Evolutionary conservation across 1,140 invertebrate species (phyloP).

Genomic region (Sinella curviseta): DNA sequence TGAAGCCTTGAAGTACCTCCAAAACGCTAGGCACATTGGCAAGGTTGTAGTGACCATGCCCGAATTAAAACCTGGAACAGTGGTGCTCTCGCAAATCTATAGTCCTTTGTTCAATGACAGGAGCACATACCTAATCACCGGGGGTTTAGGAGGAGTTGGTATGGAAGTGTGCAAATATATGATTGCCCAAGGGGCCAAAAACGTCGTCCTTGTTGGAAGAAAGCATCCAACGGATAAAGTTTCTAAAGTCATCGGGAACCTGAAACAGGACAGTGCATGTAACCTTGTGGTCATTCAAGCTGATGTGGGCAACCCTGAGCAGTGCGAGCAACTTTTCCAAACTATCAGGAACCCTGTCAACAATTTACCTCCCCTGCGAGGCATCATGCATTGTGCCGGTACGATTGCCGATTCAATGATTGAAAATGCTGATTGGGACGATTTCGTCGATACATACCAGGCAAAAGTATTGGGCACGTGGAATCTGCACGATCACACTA

Average conservation of each 20-base stretch:
- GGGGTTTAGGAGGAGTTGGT: conserved; percentile 10
- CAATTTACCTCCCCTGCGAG: not conserved
- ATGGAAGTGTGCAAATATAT: not conserved
- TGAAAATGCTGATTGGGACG: not conserved
- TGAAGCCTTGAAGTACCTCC: not conserved
- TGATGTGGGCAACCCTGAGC: not conserved
- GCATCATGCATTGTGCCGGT: not conserved
- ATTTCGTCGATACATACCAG: not conserved
- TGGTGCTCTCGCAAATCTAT: too few relatives aligned
- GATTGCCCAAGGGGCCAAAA: not conserved
- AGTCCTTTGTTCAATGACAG: not conserved
- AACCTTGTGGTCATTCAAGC: not conserved
- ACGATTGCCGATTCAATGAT: not conserved
- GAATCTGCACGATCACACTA: not conserved
- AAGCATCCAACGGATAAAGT: not conserved
- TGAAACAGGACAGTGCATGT: not conserved
- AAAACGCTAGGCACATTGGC: conserved; percentile 12
- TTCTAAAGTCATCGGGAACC: not conserved
- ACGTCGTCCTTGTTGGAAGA: conserved; percentile 1
- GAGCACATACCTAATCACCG: conserved; percentile 6
- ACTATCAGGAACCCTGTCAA: not conserved
- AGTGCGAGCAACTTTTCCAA: not conserved
- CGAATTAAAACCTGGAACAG: not conserved
- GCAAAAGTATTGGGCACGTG: not conserved
- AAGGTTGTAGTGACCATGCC: not conserved